A percentile compares a stretch with the other conserved stretches of the same genome.
Conservation (phyloP, 2,797 vertebrate genomes). For the Rhynchotus rufescens region DNA sequence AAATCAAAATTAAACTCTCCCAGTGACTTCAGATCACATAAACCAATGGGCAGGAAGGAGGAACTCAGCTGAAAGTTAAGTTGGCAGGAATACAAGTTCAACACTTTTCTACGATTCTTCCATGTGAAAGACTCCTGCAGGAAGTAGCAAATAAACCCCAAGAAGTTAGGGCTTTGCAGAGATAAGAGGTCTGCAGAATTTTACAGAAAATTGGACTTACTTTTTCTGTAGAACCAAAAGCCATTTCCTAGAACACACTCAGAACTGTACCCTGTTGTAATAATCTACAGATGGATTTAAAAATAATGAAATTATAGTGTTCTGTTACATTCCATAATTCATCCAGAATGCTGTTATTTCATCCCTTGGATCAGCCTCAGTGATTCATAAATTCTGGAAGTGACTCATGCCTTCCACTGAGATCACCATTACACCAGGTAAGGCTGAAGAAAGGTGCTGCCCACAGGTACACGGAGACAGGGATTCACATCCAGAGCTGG, state of each 20-base stretch:
- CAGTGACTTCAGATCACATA: not conserved
- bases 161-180: not conserved
- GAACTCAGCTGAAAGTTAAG: not conserved
- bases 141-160: not conserved
- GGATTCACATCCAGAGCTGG: not conserved
- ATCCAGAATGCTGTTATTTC: not conserved
- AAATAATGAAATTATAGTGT: not conserved
- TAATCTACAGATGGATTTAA: not conserved
- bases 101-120: not conserved
- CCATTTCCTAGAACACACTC: not conserved
- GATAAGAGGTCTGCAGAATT: not conserved
- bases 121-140: not conserved
- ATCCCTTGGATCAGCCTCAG: not conserved
- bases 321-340: not conserved
- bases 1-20: not conserved
- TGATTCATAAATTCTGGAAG: not conserved
- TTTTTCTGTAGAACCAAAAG: not conserved
- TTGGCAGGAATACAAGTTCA: not conserved
- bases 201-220: not conserved
- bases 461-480: not conserved
- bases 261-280: not conserved
- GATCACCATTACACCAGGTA: constrained; percentile 22
- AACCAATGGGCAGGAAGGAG: not conserved
- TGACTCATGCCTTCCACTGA: constrained; percentile 57
- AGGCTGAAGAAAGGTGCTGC: constrained; percentile 21